Base-by-base conservation (phyloP, 2,113 vertebrate species). In the Misgurnus mizolepis region DNA sequence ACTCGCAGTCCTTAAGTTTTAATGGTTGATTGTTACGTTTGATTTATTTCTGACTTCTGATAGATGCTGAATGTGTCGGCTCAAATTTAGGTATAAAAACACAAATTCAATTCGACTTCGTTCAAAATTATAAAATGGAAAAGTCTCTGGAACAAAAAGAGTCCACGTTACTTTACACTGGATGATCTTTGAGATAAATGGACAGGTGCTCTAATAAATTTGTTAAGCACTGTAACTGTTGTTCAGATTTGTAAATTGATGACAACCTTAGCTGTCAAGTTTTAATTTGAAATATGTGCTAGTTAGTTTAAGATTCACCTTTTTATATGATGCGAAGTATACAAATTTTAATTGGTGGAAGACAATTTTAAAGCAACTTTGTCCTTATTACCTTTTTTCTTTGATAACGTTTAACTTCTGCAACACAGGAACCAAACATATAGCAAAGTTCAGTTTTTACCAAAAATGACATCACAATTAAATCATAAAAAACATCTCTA, bases 241-340 rank as follows among this genome's bases (percentile, higher is more conserved):
- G 7, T 68, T 50, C 40, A 67, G 6, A 27, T 68, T 49, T 6
- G 45, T 12, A 34, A 34, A 11, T 68, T 49, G 18, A 68, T 22
- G 47, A n/a, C 14, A 0, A 17, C 39, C 15, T 56, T 43, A 56
- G 41, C 40, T 72, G n/a, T 50, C 1, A 40, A 8, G 10, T 4
- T 74, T 61, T 12, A 72, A 43, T 74, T 40, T 61, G 45, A 11
- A 47, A 74, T 74, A 61, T 61, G 55, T 6, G 7, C 3, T 43
- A 18, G 39, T n/a, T 72, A 39, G 15, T 41, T 72, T 72, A 58
- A 72, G 17, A 56, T 43, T 58, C 17, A 14, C 49, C 8, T 15
- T 53, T 47, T 8, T 47, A 47, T 7, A 50, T 69, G 50, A 14
- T 34, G 34, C 11, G n/a, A 11, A 50, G 17, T 3, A 58, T 43